Evolutionary conservation across 1,140 invertebrate genomes (phyloP), one percentile per base, ranked within the genome.

Genomic region (Drosophila pallidifrons): DNA sequence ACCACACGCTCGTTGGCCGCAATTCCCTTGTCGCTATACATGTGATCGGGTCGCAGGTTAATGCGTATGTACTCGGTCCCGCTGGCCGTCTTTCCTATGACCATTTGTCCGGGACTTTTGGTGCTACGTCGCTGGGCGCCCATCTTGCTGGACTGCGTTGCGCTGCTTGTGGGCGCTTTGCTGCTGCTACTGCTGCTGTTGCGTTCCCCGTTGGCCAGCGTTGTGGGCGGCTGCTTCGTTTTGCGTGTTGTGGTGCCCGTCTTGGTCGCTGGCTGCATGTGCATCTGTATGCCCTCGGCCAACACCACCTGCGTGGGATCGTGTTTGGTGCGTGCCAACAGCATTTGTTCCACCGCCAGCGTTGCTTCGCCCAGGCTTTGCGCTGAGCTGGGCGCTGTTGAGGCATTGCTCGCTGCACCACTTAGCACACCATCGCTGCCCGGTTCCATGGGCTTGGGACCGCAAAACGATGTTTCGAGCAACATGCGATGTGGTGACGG

Each of bases 401-500:
- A 78, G 57, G 85, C 80, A 43, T 69, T 61, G 52, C 83, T 83
- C 1, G 58, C 49, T 0, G 58, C 49, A 0, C 71, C 77, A n/a
- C 63, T 54, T 1, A 51, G 41, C 0, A 20, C 68, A 1, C 54
- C 77, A 41, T 75, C 79, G 2, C 92, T 92, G 28, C 93, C 93
- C 32, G 92, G 93, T 73, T 95, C 94, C n/a, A 95, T 93, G 0
- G 96, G 95, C 81, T 96, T 97, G 54, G 95, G 96, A 0, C 97
- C 97, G 86, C 97, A 98, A 91, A 98, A 98, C 0, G 97, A 98
- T 0, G 97, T 98, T 93, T 98, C 97, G 16, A 98, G 93, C 16
- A 97, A 93, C 94, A 97, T 97, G 92, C 96, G 96, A 93, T 98
- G 97, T 4, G 97, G 97, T 30, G 97, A 98, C 0, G 97, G 96